Conservation (phyloP, 2,797 vertebrate species). For the Gymnothorax reevesii region DNA sequence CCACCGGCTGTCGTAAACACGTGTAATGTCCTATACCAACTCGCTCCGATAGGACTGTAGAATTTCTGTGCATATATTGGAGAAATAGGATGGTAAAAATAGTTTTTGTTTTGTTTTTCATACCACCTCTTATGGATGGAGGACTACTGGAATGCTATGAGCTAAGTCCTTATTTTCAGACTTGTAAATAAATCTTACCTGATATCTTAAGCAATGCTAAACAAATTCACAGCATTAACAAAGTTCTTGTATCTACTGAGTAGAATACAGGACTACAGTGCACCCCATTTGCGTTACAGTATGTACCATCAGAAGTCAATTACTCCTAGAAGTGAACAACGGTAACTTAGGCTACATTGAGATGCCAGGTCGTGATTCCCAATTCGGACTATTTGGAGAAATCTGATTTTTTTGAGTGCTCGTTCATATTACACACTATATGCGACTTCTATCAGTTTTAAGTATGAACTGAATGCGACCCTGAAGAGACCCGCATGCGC, state of each 20-base stretch:
- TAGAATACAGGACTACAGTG: not conserved
- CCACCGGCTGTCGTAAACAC: not conserved
- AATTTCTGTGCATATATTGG: not conserved
- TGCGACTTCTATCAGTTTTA: too few relatives aligned
- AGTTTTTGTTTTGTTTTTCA: not conserved
- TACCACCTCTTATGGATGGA: too few relatives aligned
- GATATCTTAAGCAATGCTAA: not conserved
- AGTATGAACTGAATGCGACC: too few relatives aligned
- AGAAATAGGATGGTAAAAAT: not conserved
- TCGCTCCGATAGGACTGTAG: not conserved
- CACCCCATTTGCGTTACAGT: not conserved
- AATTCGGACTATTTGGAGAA: too few relatives aligned
- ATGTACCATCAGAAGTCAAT: too few relatives aligned
- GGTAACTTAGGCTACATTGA: too few relatives aligned
- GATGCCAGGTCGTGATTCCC: too few relatives aligned
- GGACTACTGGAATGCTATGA: not conserved
- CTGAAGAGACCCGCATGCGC: too few relatives aligned
- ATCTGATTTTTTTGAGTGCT: too few relatives aligned
- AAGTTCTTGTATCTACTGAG: not conserved
- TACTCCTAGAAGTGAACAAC: too few relatives aligned
- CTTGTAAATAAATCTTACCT: not conserved
- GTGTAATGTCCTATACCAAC: not conserved
- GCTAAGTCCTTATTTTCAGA: not conserved
- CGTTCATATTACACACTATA: too few relatives aligned
- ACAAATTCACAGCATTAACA: not conserved